Conservation (phyloP, 2,888 invertebrate species). For the Eupsilia transversa region DNA sequence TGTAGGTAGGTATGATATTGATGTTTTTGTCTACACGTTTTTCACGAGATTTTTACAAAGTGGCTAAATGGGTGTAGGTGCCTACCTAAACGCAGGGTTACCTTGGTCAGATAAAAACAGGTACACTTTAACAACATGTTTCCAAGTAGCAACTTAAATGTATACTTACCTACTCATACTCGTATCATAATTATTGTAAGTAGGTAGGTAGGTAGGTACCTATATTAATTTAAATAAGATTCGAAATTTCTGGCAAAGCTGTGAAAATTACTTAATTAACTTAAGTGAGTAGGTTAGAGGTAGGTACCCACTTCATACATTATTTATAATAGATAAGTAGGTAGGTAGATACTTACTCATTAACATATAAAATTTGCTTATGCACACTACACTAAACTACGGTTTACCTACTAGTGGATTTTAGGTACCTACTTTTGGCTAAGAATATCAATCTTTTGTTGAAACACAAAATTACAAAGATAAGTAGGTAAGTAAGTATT, state of each 20-base stretch:
- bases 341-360: background rate
- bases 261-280: background rate
- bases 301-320: background rate
- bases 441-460: background rate
- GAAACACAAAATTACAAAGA: conserved; percentile 24
- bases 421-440: background rate
- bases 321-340: background rate
- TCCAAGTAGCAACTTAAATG: background rate
- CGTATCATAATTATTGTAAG: no score
- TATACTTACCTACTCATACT: no score
- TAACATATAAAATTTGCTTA: background rate
- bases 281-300: background rate
- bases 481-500: conserved; percentile 11
- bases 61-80: background rate
- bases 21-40: no score
- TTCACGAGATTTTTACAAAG: background rate
- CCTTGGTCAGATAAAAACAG: background rate
- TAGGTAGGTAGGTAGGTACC: background rate
- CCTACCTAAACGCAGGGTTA: background rate
- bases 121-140: no score
- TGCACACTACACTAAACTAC: no score
- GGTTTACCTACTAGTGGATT: background rate
- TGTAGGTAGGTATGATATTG: no score
- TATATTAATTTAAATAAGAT: background rate
- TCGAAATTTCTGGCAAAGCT: conserved; percentile 9